A percentile compares a stretch with the other conserved stretches of the same genome.
Conservation (phyloP, 2,888 invertebrate genomes). For the Adelognathus sp. region DNA sequence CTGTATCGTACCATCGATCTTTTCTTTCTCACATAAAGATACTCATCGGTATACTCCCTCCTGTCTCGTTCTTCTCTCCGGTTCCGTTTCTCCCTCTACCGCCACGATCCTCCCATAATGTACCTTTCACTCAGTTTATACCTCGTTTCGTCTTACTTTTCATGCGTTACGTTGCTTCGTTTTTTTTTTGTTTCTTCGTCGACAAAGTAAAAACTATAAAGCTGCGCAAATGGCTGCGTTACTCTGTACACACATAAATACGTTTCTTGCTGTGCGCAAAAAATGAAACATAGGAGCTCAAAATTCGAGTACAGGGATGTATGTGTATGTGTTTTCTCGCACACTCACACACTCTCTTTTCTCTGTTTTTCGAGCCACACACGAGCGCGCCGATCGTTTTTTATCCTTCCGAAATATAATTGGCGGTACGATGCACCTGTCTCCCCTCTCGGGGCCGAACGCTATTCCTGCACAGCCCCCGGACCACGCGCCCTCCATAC, state of each 20-base stretch:
- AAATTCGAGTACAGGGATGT: background rate
- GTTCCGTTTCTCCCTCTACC: slow-evolving; percentile 40
- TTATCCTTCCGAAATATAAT: slow-evolving; percentile 78
- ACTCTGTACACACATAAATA: slow-evolving; percentile 44
- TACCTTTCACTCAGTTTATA: slow-evolving; percentile 53
- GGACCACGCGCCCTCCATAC: slow-evolving; percentile 28
- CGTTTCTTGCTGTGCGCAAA: slow-evolving; percentile 33
- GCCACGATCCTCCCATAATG: slow-evolving; percentile 32
- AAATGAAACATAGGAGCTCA: slow-evolving; percentile 21
- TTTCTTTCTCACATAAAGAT: slow-evolving; percentile 57
- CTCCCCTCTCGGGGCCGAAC: slow-evolving; percentile 68
- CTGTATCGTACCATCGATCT: slow-evolving; percentile 54
- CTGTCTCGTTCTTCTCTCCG: slow-evolving; percentile 45
- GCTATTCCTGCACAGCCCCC: slow-evolving; percentile 53
- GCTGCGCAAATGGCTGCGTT: slow-evolving; percentile 26
- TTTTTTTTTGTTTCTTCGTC: background rate
- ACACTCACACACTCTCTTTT: slow-evolving; percentile 57
- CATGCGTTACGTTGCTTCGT: slow-evolving; percentile 3
- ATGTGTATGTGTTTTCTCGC: background rate
- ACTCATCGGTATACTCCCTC: slow-evolving; percentile 45
- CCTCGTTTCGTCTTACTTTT: slow-evolving; percentile 4
- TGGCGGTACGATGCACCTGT: slow-evolving; percentile 81
- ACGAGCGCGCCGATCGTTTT: slow-evolving; percentile 61
- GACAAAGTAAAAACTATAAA: slow-evolving; percentile 47
- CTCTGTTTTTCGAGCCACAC: slow-evolving; percentile 52